Evolutionary conservation across 2,888 invertebrate species (phyloP), one percentile per base, ranked within the genome.

Genomic region (Eupithecia inturbata): DNA sequence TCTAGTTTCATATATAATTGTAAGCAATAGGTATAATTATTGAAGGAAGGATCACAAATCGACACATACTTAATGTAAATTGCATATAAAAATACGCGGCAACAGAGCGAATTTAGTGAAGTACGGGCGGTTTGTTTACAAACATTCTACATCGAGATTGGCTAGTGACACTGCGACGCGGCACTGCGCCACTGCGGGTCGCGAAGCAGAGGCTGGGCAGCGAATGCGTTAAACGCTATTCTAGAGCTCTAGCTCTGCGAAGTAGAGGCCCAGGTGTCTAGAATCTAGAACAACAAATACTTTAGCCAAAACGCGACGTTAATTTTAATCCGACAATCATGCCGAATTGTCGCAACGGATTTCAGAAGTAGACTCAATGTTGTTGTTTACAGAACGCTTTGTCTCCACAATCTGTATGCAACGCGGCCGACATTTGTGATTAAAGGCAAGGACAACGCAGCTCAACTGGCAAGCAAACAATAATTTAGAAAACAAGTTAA

Each of bases 401-500:
- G 71, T 69, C 22, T 68, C 70, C 31, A 74, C 70, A 74, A 68
- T 79, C 75, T 70, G 75, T 77, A 76, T 77, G 75, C 62, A 31
- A 16, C 19, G 31, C 75, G 70, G 68, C 68, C 68, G 75, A 70
- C 75, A 78, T 78, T 74, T 72, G 77, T 75, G 74, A 78, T 73
- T 64, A 77, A 74, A 70, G 49, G 78, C 57, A 57, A 57, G 57
- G 57, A 26, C 57, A 57, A 3, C 53, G 53, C 57, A 57, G 12
- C 22, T 57, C 57, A 26, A 57, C 57, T 53, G 26, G 57, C 7
- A 10, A 53, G 81, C 78, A 78, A 81, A 81, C 79, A 80, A 79
- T 78, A 71, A 80, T 78, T 75, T 79, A 78, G 75, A 82, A 86
- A 87, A 85, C 82, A 86, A 86, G 85, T 83, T 82, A 85, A 86